A percentile compares a stretch with the other conserved stretches of the same genome.
phyloP scores from a whole-genome alignment of 1,140 invertebrate genomes.

The Drosophila sulfurigaster region DNA sequence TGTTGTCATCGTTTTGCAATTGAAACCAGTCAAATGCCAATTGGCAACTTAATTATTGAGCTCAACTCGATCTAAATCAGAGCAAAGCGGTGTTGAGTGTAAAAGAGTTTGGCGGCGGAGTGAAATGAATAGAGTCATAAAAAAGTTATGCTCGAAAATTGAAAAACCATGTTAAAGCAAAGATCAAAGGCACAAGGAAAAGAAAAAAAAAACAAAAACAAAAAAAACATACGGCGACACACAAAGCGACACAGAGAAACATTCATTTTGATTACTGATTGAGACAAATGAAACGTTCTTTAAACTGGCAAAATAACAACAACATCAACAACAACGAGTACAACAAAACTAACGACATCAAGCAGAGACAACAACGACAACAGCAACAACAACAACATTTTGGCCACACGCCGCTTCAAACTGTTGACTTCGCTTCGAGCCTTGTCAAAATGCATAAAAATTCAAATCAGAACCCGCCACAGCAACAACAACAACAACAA shows the following conservation, averaged over 20 bases:
- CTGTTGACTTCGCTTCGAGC: slow-evolving; percentile 26
- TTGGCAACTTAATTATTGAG: slow-evolving; percentile 57
- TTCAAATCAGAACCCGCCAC: slow-evolving; percentile 66
- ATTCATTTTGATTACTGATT: slow-evolving; percentile 75
- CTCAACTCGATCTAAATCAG: slow-evolving; percentile 27
- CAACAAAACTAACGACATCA: background rate
- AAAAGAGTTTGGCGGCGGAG: background rate
- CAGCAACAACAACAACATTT: slow-evolving; percentile 35
- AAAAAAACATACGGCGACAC: slow-evolving; percentile 21
- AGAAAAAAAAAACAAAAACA: background rate
- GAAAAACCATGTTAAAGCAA: slow-evolving; percentile 72
- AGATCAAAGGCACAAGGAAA: slow-evolving; percentile 46
- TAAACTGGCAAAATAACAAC: slow-evolving; percentile 58
- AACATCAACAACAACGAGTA: slow-evolving; percentile 34
- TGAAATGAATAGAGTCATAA: slow-evolving; percentile 74
- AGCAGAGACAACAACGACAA: slow-evolving; percentile 18
- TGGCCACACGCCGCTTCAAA: slow-evolving; percentile 61
- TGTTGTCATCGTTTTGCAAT: too few species aligned
- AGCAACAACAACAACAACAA: slow-evolving; percentile 14
- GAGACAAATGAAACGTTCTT: slow-evolving; percentile 79
- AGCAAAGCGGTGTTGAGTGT: background rate
- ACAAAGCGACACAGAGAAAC: slow-evolving; percentile 22
- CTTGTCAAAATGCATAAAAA: slow-evolving; percentile 81
- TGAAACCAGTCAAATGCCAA: slow-evolving; percentile 19
- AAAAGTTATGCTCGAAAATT: slow-evolving; percentile 78